Base-by-base conservation (phyloP, 2,113 vertebrate species). In the Apodemus speciosus region DNA sequence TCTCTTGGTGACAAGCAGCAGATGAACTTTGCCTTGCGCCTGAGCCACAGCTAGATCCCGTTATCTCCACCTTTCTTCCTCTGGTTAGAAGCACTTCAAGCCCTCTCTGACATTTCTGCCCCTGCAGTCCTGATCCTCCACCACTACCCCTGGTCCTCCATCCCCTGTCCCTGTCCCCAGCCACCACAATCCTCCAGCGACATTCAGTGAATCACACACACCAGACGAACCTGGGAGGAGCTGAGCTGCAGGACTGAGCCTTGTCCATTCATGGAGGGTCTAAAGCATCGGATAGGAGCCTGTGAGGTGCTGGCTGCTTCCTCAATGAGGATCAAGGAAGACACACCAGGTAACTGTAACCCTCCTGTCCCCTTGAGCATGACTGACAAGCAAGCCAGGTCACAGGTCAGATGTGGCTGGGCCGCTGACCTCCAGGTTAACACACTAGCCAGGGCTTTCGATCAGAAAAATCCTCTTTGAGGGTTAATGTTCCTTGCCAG, bases 361-460 rank as follows among this genome's bases (percentile, higher is more conserved):
- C 13, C 2, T 27, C 30, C 9, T 6, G 2, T 40, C 25, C 16
- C 6, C n/a, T 72, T 18, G 23, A 68, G n/a, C 40, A 58, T 64
- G 40, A 32, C 18, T 56, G 98, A 98, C 43, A 35, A 98, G 98
- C 6, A 98, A 91, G 35, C 43, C 51, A 0, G 98, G 98, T 89
- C 94, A 87, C 98, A 99, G 3, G 96, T 79, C 94, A 62, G 97
- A 3, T 97, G 96, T 81, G 2, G 98, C 89, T 60, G 98, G 95
- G 69, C 98, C 91, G 94, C 98, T 99, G 0, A 98, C 98, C 4
- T 98, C 46, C 8, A 97, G 98, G 97, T 99, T 99, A 97, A 80
- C 95, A 0, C 98, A 97, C 84, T 98, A 99, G 18, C 97, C 97
- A 0, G 27, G 51, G 13, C 21, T 32, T 56, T 58, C 38, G 53